Evolutionary conservation across 2,797 vertebrate species (phyloP), one percentile per base, ranked within the genome.

Genomic region (Dicrostonyx torquatus): DNA sequence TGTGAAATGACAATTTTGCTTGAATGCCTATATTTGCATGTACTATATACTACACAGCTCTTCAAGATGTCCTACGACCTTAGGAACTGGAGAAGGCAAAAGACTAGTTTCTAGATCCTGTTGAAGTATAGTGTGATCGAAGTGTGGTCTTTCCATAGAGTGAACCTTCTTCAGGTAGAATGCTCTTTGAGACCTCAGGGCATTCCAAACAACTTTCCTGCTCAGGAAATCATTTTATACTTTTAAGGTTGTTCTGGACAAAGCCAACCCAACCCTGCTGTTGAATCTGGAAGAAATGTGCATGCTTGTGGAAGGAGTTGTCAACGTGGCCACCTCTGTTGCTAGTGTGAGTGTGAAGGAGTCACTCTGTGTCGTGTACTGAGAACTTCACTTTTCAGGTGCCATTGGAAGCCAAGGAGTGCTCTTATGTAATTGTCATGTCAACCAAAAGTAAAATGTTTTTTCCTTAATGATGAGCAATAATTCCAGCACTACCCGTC

Each of bases 381-480:
- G 89, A 96, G 96, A 94, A n/a, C 96, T 97, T 94, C 79, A 90
- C 50, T 95, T 97, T 96, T 60, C 89, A 97, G 90, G 17, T 96
- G 48, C 77, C 92, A 97, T 94, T 89, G 94, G 97, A 97, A 96
- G 93, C 85, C 94, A 94, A 94, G 77, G 53, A 96, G 90, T 96
- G 60, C 96, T 96, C 92, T 95, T 98, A 89, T 94, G 91, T 97
- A 97, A 98, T 82, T 97, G 96, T 97, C 96, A 97, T 91, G 87
- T 90, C 90, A 97, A 97, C 85, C 1, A 75, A 97, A 98, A 87
- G 64, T 96, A 95, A 95, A 88, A 93, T 94, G 34, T 62, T 97
- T 97, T 97, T 96, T 94, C 94, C 76, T 97, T 98, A 98, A 98
- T 96, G 89, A 97, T 96, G 96, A 97, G 95, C 97, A 98, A 97